Evolutionary conservation across 2,888 invertebrate genomes (phyloP).

Genomic region (Acheta domesticus): DNA sequence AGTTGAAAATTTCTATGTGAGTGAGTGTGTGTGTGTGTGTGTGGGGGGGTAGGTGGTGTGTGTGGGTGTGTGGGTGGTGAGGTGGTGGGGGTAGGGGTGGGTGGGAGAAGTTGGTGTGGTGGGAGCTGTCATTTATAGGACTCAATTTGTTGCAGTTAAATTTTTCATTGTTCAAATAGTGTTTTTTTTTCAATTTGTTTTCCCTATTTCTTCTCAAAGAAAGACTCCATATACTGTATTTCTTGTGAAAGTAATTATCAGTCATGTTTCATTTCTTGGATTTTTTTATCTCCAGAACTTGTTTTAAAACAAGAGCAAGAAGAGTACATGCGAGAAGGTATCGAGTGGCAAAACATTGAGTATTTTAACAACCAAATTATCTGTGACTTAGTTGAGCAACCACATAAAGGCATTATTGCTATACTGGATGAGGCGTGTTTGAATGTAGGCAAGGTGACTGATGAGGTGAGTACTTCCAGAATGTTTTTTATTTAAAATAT

Average conservation of each 20-base stretch:
- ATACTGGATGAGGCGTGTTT: slow-evolving; percentile 97
- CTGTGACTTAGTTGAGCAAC: slow-evolving; percentile 92
- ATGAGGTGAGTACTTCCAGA: slow-evolving; percentile 48
- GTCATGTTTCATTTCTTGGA: too few relatives aligned
- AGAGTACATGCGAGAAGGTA: slow-evolving; percentile 92
- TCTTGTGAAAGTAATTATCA: too few relatives aligned
- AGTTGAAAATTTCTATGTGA: too few relatives aligned
- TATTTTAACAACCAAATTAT: slow-evolving; percentile 97
- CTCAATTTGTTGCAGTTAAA: too few relatives aligned
- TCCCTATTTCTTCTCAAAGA: too few relatives aligned
- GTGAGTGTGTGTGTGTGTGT: too few relatives aligned
- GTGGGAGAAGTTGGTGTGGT: too few relatives aligned
- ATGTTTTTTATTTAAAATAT: neutral
- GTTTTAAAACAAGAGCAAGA: slow-evolving; percentile 98
- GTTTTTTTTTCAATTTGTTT: neutral
- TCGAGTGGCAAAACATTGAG: slow-evolving; percentile 90
- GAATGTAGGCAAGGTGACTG: slow-evolving; percentile 87
- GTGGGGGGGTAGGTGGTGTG: too few relatives aligned
- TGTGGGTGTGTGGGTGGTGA: too few relatives aligned
- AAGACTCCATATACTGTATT: too few relatives aligned
- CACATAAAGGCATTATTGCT: slow-evolving; percentile 83
- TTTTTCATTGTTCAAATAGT: neutral
- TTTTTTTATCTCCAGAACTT: slow-evolving; percentile 61
- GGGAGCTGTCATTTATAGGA: too few relatives aligned
- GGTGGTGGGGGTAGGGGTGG: too few relatives aligned